Evolutionary conservation across 2,797 vertebrate species (phyloP).

Genomic region (Girardinus metallicus): DNA sequence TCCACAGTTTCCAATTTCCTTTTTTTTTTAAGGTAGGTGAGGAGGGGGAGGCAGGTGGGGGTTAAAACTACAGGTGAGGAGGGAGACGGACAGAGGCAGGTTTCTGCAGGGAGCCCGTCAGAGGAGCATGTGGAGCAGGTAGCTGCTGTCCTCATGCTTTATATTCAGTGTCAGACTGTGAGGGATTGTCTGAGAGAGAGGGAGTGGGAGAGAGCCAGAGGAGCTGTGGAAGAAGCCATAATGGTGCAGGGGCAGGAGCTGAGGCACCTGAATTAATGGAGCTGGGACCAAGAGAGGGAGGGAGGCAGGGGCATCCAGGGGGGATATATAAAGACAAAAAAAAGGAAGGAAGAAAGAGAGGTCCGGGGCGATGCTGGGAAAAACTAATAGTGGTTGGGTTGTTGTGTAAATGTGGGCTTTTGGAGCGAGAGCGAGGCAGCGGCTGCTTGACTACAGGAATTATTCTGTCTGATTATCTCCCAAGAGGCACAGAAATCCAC

Average conservation of each 20-base stretch:
- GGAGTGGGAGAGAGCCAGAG: slow-evolving; percentile 44
- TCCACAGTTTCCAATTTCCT: slow-evolving; percentile 59
- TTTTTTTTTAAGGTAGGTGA: background rate
- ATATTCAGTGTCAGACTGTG: slow-evolving; percentile 80
- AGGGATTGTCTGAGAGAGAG: slow-evolving; percentile 74
- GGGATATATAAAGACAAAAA: slow-evolving; percentile 1
- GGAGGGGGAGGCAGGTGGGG: background rate
- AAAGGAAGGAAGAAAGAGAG: slow-evolving; percentile 18
- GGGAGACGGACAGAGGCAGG: slow-evolving; percentile 62
- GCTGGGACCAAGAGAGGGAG: slow-evolving; percentile 35
- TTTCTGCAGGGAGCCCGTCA: slow-evolving; percentile 68
- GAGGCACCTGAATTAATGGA: slow-evolving; percentile 76
- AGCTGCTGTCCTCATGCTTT: slow-evolving; percentile 77
- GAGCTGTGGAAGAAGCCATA: slow-evolving; percentile 64
- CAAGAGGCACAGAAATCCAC: slow-evolving; percentile 69
- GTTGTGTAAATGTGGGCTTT: slow-evolving; percentile 64
- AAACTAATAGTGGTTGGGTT: slow-evolving; percentile 38
- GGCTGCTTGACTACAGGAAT: slow-evolving; percentile 70
- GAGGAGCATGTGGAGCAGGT: slow-evolving; percentile 77
- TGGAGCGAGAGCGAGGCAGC: slow-evolving; percentile 49
- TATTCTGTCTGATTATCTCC: slow-evolving; percentile 81
- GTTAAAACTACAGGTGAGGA: slow-evolving; percentile 73
- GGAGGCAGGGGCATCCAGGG: slow-evolving; percentile 21
- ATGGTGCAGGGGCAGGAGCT: slow-evolving; percentile 69
- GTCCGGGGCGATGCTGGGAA: slow-evolving; percentile 13